Base-by-base conservation (phyloP, 2,888 invertebrate genomes). In the Quadriops clusia region DNA sequence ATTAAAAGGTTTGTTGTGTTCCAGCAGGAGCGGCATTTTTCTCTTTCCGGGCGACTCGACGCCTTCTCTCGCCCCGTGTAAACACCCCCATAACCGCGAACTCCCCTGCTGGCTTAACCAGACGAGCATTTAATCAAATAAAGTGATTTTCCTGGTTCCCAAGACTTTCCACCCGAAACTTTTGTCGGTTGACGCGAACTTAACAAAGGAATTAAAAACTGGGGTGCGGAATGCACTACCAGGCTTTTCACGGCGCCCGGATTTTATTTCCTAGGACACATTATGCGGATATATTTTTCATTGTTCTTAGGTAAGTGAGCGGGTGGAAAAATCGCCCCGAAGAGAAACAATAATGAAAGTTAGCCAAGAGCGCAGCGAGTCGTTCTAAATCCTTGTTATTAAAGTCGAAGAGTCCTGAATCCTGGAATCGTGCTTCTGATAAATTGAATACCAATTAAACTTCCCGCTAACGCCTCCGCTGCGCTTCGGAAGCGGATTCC, bases 391-490 rank as follows among this genome's bases (percentile, higher is more conserved):
- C n/a, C n/a, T n/a, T n/a, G n/a, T n/a, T n/a, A n/a, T n/a, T n/a
- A n/a, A n/a, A n/a, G n/a, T n/a, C n/a, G 29, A 34, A 18, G 14
- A 29, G 31, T 40, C 36, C 38, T 37, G 43, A 23, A 27, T 36
- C 35, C 28, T 18, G 28, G 35, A 44, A n/a, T n/a, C n/a, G n/a
- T n/a, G n/a, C n/a, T n/a, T n/a, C n/a, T n/a, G 41, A 45, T 45
- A 45, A 45, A 45, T 44, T 43, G 39, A 41, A 41, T 39, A 37
- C 40, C 41, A 45, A 45, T 45, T 45, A 45, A 45, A 45, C 39
- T 40, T 37, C 33, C 35, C 37, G n/a, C n/a, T n/a, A 43, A 34
- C 35, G 35, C 29, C 33, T 30, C 28, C 20, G 13, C 20, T 12
- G 26, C 16, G 16, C 17, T n/a, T 11, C 21, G 21, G 7, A 28